Evolutionary conservation across 2,797 vertebrate species (phyloP).

Genomic region (Momotus momota): DNA sequence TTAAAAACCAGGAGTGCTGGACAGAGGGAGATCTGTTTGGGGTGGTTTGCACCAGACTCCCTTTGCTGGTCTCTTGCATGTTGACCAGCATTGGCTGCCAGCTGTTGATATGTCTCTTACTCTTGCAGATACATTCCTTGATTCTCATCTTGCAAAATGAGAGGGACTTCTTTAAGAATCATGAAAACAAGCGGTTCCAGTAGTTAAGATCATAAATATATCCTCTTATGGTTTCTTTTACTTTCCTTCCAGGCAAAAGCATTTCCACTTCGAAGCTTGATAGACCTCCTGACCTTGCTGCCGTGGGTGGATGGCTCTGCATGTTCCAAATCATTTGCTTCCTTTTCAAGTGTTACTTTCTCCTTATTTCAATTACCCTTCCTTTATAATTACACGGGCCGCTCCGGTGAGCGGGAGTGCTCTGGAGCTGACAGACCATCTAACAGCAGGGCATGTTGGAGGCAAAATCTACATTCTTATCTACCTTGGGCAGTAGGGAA

Average conservation of each 20-base stretch:
- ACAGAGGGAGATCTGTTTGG: background rate
- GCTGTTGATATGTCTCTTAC: background rate
- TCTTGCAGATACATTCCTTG: background rate
- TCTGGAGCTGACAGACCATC: background rate
- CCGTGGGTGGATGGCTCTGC: conserved; percentile 65
- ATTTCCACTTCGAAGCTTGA: conserved; percentile 44
- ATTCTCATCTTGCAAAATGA: background rate
- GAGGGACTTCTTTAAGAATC: background rate
- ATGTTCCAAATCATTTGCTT: conserved; percentile 65
- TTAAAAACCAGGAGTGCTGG: background rate
- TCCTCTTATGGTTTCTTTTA: conserved; percentile 39
- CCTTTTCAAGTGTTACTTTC: conserved; percentile 58
- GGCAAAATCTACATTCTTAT: background rate
- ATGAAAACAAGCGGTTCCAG: background rate
- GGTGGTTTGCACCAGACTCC: background rate
- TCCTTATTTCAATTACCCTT: conserved; percentile 68
- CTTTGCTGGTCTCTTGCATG: background rate
- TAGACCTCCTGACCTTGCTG: conserved; percentile 35
- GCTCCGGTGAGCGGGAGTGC: background rate
- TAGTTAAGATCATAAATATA: conserved; percentile 8
- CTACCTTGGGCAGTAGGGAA: background rate
- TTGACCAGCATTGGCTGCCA: accelerated
- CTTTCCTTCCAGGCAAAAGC: conserved; percentile 40
- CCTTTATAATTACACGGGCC: conserved; percentile 44
- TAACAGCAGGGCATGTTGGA: background rate